These are phyloP conservation scores for Philereme vetulata DNA, from an alignment of 2,888 invertebrate species.

Conservation along the genomic window DNA sequence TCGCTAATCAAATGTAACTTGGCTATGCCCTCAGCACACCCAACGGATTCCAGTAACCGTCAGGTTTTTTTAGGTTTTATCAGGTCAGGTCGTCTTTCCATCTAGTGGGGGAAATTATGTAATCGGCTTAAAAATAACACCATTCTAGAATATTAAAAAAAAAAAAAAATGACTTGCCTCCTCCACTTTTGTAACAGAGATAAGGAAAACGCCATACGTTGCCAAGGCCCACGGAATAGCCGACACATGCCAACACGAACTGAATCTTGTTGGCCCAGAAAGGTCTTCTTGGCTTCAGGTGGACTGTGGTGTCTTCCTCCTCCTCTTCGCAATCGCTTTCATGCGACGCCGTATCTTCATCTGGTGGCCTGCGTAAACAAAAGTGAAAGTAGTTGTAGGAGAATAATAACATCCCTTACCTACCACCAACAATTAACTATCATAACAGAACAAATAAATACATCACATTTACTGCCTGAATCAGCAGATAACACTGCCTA, in stretches of 20 bases:
- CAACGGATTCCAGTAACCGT: no score
- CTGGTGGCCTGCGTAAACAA: conserved; percentile 84
- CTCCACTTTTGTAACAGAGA: conserved; percentile 94
- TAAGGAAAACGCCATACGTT: conserved; percentile 97
- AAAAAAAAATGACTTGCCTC: conserved; percentile 83
- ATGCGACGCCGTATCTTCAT: conserved; percentile 89
- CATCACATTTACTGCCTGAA: background rate
- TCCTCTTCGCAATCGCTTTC: conserved; percentile 89
- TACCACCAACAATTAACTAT: background rate
- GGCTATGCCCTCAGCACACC: no score
- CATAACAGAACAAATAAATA: conserved; percentile 3
- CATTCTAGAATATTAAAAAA: background rate
- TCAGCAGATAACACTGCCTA: conserved; percentile 18
- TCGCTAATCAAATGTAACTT: no score
- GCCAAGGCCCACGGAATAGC: conserved; percentile 94
- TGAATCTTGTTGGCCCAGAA: conserved; percentile 95
- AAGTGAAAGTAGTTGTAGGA: conserved; percentile 7
- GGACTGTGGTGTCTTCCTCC: conserved; percentile 87
- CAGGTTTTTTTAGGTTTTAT: no score
- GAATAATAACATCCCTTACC: background rate
- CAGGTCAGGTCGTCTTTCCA: no score
- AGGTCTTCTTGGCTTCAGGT: conserved; percentile 90
- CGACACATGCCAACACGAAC: conserved; percentile 94
- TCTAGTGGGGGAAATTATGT: no score
- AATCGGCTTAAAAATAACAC: background rate